phyloP scores from a whole-genome alignment of 2,113 vertebrate genomes.

The human region DNA sequence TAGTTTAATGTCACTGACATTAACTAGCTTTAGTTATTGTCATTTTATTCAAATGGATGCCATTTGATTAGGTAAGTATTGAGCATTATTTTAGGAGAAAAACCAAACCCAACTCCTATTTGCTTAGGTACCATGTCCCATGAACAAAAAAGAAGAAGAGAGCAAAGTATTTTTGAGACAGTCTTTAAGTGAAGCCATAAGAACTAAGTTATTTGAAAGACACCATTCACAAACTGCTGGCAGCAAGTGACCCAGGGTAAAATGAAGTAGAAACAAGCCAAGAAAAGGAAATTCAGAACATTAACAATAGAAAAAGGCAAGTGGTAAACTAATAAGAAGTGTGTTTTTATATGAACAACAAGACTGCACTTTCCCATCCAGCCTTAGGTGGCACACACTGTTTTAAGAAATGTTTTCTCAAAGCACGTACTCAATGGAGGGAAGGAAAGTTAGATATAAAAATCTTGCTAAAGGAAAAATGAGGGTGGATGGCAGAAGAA shows the following conservation, averaged over 20 bases:
- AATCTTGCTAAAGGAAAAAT: not conserved
- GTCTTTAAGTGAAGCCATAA: constrained; percentile 6
- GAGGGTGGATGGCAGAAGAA: constrained; percentile 2
- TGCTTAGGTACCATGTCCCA: constrained; percentile 72
- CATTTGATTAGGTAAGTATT: constrained; percentile 80
- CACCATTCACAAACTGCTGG: not conserved
- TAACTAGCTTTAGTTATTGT: constrained; percentile 80
- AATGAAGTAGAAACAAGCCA: not conserved
- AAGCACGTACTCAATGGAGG: constrained; percentile 16
- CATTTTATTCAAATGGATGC: constrained; percentile 84
- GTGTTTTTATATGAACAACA: constrained; percentile 59
- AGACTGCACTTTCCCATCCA: not conserved
- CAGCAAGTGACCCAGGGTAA: constrained; percentile 28
- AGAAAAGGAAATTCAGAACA: not conserved
- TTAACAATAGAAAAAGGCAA: constrained; percentile 41
- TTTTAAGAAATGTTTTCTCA: constrained; percentile 47
- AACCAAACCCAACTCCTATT: constrained; percentile 78
- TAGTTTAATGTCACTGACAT: constrained; percentile 81
- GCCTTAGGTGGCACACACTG: constrained; percentile 47
- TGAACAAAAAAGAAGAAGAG: constrained; percentile 15
- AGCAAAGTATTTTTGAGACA: not conserved
- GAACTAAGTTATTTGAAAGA: constrained; percentile 33
- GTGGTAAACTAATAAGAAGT: not conserved
- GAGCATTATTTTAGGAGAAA: constrained; percentile 75
- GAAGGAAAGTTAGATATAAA: constrained; percentile 22